phyloP scores from a whole-genome alignment of 2,113 vertebrate species.

The Rissa tridactyla region DNA sequence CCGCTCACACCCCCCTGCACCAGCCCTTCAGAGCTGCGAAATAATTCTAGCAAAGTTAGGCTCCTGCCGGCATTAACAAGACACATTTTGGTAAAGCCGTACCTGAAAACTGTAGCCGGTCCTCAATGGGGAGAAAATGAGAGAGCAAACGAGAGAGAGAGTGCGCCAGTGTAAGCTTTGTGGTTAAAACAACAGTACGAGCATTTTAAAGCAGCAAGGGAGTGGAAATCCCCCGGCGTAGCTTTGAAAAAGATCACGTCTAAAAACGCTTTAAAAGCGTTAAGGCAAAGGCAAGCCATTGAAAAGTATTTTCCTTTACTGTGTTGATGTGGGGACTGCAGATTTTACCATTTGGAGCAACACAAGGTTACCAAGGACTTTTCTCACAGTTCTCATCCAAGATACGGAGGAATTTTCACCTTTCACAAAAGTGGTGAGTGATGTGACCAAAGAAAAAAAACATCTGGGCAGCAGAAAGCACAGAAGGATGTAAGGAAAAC shows the following conservation, averaged over 20 bases:
- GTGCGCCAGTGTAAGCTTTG: not conserved
- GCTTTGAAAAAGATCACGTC: constrained; percentile 43
- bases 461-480: not conserved
- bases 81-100: not conserved
- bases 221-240: constrained; percentile 57
- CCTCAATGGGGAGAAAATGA: constrained; percentile 27
- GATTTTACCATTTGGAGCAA: not conserved
- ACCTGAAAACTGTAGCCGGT: constrained; percentile 18
- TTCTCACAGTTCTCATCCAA: not conserved
- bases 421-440: not conserved
- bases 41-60: not conserved
- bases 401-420: not conserved
- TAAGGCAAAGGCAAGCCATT: not conserved
- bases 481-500: not conserved
- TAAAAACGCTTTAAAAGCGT: constrained; percentile 1
- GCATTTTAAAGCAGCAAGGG: constrained; percentile 40
- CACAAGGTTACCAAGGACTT: not conserved
- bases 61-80: not conserved
- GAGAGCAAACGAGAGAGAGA: not conserved
- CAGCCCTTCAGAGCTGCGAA: not conserved
- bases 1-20: not conserved
- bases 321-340: not conserved
- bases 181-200: constrained; percentile 20
- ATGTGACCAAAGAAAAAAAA: not conserved
- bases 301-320: not conserved